Conservation (phyloP, 1,140 invertebrate genomes). For the Trachymyrmex cornetzi region DNA sequence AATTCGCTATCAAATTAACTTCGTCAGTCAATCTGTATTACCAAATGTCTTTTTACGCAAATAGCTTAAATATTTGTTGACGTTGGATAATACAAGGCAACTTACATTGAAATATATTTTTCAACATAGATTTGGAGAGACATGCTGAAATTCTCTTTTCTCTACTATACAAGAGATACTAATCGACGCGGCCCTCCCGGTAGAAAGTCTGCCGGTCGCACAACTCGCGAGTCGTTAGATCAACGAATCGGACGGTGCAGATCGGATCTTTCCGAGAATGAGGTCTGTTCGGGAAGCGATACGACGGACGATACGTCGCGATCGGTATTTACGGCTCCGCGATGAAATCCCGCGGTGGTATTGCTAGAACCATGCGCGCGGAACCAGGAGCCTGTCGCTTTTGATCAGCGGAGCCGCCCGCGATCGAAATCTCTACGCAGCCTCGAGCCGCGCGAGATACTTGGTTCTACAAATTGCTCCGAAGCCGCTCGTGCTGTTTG, state of each 20-base stretch:
- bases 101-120: neutral
- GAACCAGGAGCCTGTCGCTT: slow-evolving; percentile 56
- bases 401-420: slow-evolving; percentile 46
- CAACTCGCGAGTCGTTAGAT: slow-evolving; percentile 47
- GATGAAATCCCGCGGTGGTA: slow-evolving; percentile 50
- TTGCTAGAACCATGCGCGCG: slow-evolving; percentile 38
- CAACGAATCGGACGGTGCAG: slow-evolving; percentile 22
- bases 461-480: slow-evolving; percentile 48
- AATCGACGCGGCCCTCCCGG: slow-evolving; percentile 14
- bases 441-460: slow-evolving; percentile 49
- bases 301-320: slow-evolving; percentile 49
- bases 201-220: slow-evolving; percentile 46
- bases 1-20: neutral
- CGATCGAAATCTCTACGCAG: slow-evolving; percentile 50
- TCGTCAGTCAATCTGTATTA: neutral
- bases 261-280: slow-evolving; percentile 56
- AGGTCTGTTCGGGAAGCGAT: slow-evolving; percentile 25
- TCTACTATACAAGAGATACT: neutral
- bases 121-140: neutral
- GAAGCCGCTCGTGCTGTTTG: slow-evolving; percentile 32
- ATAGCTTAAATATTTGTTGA: neutral
- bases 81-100: neutral
- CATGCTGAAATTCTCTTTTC: slow-evolving; percentile 1
- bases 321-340: slow-evolving; percentile 49
- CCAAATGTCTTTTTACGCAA: neutral